Evolutionary conservation across 2,797 vertebrate species (phyloP).

Genomic region (Mus minutoides): DNA sequence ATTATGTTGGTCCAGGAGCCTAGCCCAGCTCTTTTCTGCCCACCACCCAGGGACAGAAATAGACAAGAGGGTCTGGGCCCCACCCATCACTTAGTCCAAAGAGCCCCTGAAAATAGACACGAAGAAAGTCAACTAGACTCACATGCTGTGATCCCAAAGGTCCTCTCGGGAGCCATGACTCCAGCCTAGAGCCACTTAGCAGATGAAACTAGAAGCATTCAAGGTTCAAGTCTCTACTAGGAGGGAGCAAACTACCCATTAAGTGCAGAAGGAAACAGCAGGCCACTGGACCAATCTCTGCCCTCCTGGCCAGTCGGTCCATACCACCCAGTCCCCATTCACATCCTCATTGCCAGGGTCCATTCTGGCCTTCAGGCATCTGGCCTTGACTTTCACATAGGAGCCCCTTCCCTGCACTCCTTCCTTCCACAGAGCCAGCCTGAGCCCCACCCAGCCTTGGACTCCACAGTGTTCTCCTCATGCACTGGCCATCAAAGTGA

Average conservation of each 20-base stretch:
- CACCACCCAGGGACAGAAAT: background rate
- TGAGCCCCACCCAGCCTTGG: too few relatives aligned
- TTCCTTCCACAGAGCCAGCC: background rate
- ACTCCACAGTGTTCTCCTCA: background rate
- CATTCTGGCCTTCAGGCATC: too few relatives aligned
- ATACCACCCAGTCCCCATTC: background rate
- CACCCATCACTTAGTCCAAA: constrained; percentile 57
- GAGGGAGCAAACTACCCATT: background rate
- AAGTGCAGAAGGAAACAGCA: background rate
- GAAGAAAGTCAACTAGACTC: background rate
- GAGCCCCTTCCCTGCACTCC: background rate
- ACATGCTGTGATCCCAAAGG: background rate
- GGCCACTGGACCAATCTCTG: background rate
- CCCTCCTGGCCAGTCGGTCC: background rate
- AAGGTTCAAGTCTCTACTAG: background rate
- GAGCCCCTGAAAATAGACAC: constrained; percentile 62
- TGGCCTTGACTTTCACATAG: background rate
- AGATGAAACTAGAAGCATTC: background rate
- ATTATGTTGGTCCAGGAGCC: background rate
- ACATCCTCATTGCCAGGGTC: background rate
- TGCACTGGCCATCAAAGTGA: background rate
- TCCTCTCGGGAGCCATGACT: background rate
- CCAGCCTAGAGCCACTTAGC: background rate
- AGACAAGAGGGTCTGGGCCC: background rate
- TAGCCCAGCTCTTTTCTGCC: background rate